A percentile compares a stretch with the other conserved stretches of the same genome.
Evolutionary conservation across 2,113 vertebrate genomes (phyloP).

Genomic region (Eulacestoma nigropectus): DNA sequence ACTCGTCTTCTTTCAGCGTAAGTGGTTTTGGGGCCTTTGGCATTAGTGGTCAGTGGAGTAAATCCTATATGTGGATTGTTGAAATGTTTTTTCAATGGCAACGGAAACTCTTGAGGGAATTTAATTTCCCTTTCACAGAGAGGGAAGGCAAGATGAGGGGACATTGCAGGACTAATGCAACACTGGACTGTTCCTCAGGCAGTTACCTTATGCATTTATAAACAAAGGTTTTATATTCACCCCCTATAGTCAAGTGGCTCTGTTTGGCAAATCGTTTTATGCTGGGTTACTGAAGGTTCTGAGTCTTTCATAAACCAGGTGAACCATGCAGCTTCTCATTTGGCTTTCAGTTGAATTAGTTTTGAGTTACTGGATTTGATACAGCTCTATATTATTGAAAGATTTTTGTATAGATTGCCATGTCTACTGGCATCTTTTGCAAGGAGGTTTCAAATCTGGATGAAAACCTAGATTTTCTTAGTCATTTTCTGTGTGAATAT

Average conservation of each 20-base stretch:
- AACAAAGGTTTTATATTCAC: neutral
- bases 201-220: neutral
- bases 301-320: neutral
- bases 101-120: neutral
- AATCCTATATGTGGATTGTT: neutral
- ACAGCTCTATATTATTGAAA: neutral
- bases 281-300: neutral
- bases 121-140: neutral
- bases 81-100: neutral
- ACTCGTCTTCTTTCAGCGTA: neutral
- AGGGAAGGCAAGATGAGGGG: neutral
- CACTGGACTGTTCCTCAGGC: neutral
- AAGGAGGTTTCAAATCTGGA: neutral
- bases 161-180: neutral
- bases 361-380: neutral
- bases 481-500: neutral
- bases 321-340: neutral
- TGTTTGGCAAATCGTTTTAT: neutral
- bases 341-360: neutral
- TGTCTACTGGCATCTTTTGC: neutral
- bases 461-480: neutral
- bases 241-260: neutral
- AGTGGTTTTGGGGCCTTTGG: constrained; percentile 1
- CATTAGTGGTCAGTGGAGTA: neutral
- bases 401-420: neutral